These are phyloP conservation scores for Psittacula cyanocephala DNA, from an alignment of 2,113 vertebrate genomes.

Conservation along the genomic window DNA sequence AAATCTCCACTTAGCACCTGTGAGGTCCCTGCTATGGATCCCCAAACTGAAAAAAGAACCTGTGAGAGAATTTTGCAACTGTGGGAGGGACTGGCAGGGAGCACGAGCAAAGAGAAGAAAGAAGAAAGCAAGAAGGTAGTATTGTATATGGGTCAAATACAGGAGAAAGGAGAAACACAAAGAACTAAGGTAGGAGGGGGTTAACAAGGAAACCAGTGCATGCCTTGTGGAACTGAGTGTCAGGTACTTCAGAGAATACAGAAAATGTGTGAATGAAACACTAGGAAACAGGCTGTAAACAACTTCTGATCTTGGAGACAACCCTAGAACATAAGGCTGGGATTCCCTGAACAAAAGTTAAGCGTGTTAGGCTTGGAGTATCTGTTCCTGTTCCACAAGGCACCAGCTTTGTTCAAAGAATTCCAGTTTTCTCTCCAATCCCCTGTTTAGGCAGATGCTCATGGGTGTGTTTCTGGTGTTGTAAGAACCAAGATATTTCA, in stretches of 20 bases:
- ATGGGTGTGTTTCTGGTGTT: slow-evolving; percentile 61
- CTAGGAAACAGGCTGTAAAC: not conserved
- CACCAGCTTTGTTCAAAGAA: not conserved
- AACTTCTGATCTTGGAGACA: not conserved
- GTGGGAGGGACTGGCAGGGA: not conserved
- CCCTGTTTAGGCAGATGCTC: slow-evolving; percentile 62
- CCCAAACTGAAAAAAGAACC: not conserved
- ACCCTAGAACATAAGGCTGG: not conserved
- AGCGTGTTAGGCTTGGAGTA: not conserved
- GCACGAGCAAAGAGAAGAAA: not conserved
- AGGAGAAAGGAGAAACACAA: not conserved
- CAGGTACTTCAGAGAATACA: not conserved
- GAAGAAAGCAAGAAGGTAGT: not conserved
- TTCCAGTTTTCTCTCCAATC: slow-evolving; percentile 11
- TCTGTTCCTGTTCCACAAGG: not conserved
- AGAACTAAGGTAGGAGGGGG: not conserved
- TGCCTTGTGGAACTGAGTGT: not conserved
- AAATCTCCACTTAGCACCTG: not conserved
- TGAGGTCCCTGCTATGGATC: not conserved
- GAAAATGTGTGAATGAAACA: not conserved
- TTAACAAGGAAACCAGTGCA: not conserved
- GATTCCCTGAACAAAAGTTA: not conserved
- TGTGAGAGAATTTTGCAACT: not conserved
- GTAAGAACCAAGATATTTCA: slow-evolving; percentile 74
- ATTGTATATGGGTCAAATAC: not conserved